Evolutionary conservation across 2,888 invertebrate genomes (phyloP), one percentile per base, ranked within the genome.

Genomic region (Habrosyne pyritoides): DNA sequence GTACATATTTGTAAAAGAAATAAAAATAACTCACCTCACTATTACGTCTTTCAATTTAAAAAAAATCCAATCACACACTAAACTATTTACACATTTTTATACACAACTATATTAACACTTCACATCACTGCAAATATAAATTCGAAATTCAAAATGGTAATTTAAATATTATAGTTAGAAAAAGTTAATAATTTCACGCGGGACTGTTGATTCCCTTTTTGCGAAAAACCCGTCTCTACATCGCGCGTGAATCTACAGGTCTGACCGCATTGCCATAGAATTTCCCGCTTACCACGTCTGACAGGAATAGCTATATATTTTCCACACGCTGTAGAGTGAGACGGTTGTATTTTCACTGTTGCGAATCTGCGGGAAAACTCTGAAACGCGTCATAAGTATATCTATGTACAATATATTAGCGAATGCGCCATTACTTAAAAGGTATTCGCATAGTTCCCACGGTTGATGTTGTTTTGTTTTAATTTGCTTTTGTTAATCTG

Each of bases 161-260:
- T 14, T 14, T 0, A 14, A 18, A 18, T 7, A 18, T n/a, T 61
- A 36, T 2, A 14, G n/a, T 60, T 56, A 57, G 54, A 46, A 63
- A 61, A 73, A 76, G 62, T 64, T 67, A 53, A 50, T 4, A 10
- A 49, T 49, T 59, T 61, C 67, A 64, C 69, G 66, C 53, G 56
- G 53, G 48, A 33, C 48, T 56, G 52, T 14, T 18, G 14, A 50
- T 18, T 42, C 26, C 47, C 28, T 48, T 59, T 18, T 53, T 47
- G 60, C 61, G 71, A 76, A 79, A 75, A 70, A 82, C 73, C 81
- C 91, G 91, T 86, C 81, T 75, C 67, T 24, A 56, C 85, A 67
- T 65, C 74, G 63, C 83, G 81, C 81, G 81, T 71, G 84, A 85
- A 86, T 84, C 88, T 86, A 89, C 89, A 89, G 87, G 88, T 91